Percentiles rank a stretch among this genome's conserved stretches.
Conservation (phyloP, 1,140 invertebrate genomes). For the Drosophila aff. region DNA sequence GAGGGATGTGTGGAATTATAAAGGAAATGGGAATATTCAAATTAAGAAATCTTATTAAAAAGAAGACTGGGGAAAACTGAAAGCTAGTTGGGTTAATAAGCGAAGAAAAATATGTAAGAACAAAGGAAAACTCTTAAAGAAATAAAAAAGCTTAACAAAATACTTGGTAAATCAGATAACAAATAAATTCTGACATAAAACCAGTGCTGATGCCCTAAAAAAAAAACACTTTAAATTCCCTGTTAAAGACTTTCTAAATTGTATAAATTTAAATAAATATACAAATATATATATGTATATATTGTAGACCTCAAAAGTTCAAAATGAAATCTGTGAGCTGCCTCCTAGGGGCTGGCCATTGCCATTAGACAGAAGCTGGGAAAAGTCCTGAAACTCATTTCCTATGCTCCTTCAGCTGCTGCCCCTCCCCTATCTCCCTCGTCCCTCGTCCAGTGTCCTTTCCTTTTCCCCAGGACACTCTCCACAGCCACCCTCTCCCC, state of each 20-base stretch:
- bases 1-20: slow-evolving; percentile 18
- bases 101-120: neutral
- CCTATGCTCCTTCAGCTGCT: slow-evolving; percentile 43
- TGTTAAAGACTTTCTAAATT: slow-evolving; percentile 13
- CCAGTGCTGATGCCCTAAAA: neutral
- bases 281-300: slow-evolving; percentile 2
- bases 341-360: slow-evolving; percentile 31
- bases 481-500: neutral
- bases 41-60: slow-evolving; percentile 21
- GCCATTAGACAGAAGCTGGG: slow-evolving; percentile 49
- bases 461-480: slow-evolving; percentile 30
- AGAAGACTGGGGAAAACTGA: slow-evolving; percentile 5
- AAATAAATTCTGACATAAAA: neutral
- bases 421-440: neutral
- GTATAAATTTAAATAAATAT: slow-evolving; percentile 24
- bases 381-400: slow-evolving; percentile 54
- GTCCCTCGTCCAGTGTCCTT: neutral
- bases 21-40: slow-evolving; percentile 26
- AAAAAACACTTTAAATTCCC: neutral
- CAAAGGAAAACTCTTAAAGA: neutral
- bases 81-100: neutral
- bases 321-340: slow-evolving; percentile 45
- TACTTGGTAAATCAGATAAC: neutral
- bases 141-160: too few species aligned
- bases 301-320: slow-evolving; percentile 38